phyloP scores from a whole-genome alignment of 1,140 invertebrate species.

The Drosophila melanica region DNA sequence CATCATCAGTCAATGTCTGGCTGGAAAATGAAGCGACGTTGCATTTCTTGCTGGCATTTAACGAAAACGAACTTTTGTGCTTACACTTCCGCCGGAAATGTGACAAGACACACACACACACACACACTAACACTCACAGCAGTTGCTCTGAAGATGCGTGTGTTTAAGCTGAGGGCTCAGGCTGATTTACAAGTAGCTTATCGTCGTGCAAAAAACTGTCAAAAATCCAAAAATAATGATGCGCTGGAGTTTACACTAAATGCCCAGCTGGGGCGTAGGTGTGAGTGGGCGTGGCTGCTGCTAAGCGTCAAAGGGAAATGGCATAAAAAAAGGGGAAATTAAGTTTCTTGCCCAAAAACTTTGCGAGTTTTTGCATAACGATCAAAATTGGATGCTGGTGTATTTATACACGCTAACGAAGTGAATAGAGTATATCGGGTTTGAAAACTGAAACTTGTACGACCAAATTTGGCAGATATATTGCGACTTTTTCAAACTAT shows the following conservation, averaged over 20 bases:
- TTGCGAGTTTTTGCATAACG: conserved; percentile 57
- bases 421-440: too few species aligned
- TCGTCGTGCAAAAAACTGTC: conserved; percentile 72
- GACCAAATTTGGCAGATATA: too few species aligned
- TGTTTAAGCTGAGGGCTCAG: conserved; percentile 48
- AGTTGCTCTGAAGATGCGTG: conserved; percentile 54
- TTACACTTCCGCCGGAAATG: conserved; percentile 80
- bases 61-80: conserved; percentile 76
- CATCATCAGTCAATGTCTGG: conserved; percentile 80
- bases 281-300: conserved; percentile 6
- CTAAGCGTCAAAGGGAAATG: conserved; percentile 55
- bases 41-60: conserved; percentile 81
- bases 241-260: conserved; percentile 72
- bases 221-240: conserved; percentile 82
- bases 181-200: conserved; percentile 82
- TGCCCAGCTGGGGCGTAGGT: conserved; percentile 31
- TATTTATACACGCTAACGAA: too few species aligned
- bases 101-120: conserved; percentile 50
- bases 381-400: conserved; percentile 11
- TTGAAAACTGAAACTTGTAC: too few species aligned
- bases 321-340: conserved; percentile 60
- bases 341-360: conserved; percentile 67
- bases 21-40: conserved; percentile 74
- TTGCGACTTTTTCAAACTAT: too few species aligned
- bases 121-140: conserved; percentile 9